Evolutionary conservation across 2,797 vertebrate species (phyloP).

Genomic region (Phrynocephalus vlangalii): DNA sequence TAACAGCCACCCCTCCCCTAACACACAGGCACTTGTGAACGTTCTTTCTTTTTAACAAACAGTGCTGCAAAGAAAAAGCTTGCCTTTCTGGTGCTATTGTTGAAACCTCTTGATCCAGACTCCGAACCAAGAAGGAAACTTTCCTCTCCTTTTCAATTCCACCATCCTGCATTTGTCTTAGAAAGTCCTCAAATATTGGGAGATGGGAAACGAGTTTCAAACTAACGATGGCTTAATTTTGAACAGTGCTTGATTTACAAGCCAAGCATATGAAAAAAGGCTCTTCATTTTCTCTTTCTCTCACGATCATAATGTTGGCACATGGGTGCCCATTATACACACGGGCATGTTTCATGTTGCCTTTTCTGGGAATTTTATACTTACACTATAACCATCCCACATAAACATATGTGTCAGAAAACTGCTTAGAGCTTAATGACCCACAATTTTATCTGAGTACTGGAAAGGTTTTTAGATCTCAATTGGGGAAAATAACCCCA

Average conservation of each 20-base stretch:
- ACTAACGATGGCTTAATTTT: not conserved
- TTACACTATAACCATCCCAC: not conserved
- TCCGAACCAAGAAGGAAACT: constrained; percentile 13
- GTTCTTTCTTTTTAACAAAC: not conserved
- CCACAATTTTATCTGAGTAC: not conserved
- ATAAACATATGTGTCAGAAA: not conserved
- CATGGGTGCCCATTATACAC: not conserved
- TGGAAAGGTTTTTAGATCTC: not conserved
- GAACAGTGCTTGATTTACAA: constrained; percentile 5
- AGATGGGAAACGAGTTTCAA: not conserved
- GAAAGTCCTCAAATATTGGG: not conserved
- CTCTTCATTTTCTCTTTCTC: not conserved
- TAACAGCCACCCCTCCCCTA: not conserved
- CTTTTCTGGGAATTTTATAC: not conserved
- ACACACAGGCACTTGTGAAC: not conserved
- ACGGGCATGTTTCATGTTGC: not conserved
- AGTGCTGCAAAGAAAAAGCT: constrained; percentile 4
- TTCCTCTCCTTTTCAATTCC: not conserved
- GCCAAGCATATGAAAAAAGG: not conserved
- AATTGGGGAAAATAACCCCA: not conserved
- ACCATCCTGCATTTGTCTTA: not conserved
- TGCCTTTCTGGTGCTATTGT: constrained; percentile 6
- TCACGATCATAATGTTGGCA: not conserved
- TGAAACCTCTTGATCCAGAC: constrained; percentile 6
- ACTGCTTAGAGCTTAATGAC: not conserved